phyloP scores from a whole-genome alignment of 1,140 invertebrate species.

The Thrips palmi region DNA sequence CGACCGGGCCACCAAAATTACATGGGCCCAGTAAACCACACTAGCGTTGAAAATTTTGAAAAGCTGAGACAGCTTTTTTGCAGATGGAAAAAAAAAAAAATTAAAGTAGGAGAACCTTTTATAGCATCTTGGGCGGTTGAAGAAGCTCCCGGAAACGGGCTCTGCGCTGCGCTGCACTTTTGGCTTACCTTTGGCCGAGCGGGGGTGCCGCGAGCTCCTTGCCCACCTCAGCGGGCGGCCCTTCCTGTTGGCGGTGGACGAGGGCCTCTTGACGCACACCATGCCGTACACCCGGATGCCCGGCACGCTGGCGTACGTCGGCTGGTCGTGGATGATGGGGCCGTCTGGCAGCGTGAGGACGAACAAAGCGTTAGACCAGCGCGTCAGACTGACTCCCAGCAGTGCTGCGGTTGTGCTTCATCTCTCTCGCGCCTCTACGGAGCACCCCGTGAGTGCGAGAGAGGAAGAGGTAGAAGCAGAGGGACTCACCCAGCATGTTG shows the following conservation, averaged over 20 bases:
- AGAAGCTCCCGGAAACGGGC: too few species aligned
- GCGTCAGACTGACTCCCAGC: too few species aligned
- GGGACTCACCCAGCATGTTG: constrained; percentile 55
- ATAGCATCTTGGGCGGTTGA: too few species aligned
- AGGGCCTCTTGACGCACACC: constrained; percentile 55
- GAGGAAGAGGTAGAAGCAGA: too few species aligned
- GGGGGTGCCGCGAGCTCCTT: constrained; percentile 24
- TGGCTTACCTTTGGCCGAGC: constrained; percentile 9
- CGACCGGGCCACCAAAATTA: background rate
- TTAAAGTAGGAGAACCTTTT: background rate
- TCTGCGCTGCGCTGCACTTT: too few species aligned
- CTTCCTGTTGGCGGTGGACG: constrained; percentile 21
- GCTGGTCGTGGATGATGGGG: constrained; percentile 82
- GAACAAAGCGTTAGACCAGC: too few species aligned
- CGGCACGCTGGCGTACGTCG: constrained; percentile 80
- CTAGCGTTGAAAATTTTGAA: background rate
- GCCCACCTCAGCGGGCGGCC: constrained; percentile 27
- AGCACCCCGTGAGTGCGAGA: too few species aligned
- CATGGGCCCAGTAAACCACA: background rate
- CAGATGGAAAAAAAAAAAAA: constrained; percentile 6
- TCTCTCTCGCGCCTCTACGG: too few species aligned
- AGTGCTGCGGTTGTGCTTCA: too few species aligned
- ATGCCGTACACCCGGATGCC: constrained; percentile 83
- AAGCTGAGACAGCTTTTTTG: constrained; percentile 12
- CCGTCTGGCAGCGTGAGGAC: constrained; percentile 42